phyloP scores from a whole-genome alignment of 2,888 invertebrate species.

The Drosophila aldrichi region DNA sequence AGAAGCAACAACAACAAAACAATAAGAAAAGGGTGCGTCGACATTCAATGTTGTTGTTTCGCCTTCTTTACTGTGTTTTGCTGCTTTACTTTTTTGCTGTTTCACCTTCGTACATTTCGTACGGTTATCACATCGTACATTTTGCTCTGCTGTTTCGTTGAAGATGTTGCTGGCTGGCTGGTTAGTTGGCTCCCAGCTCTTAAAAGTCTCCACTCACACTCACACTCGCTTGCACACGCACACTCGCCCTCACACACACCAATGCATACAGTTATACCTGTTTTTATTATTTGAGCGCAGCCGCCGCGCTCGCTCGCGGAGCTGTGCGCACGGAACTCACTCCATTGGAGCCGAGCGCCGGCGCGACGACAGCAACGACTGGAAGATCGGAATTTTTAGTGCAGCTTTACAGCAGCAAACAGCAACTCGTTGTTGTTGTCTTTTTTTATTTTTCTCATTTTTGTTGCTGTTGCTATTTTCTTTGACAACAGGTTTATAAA shows the following conservation, averaged over 20 bases:
- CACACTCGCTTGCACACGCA: slow-evolving; percentile 24
- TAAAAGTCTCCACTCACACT: slow-evolving; percentile 61
- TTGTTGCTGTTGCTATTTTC: slow-evolving; percentile 44
- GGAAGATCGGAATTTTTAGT: slow-evolving; percentile 79
- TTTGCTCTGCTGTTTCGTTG: slow-evolving; percentile 65
- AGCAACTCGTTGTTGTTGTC: slow-evolving; percentile 24
- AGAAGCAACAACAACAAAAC: slow-evolving; percentile 40
- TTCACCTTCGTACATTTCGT: slow-evolving; percentile 67
- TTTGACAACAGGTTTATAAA: slow-evolving; percentile 71
- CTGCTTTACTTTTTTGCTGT: slow-evolving; percentile 70
- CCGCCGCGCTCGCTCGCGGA: slow-evolving; percentile 36
- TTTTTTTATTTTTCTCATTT: slow-evolving; percentile 9
- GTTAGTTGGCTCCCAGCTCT: slow-evolving; percentile 40
- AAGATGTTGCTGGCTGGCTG: slow-evolving; percentile 56
- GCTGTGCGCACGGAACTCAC: slow-evolving; percentile 38
- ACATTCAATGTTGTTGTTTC: slow-evolving; percentile 56
- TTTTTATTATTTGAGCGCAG: slow-evolving; percentile 58
- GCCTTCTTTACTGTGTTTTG: slow-evolving; percentile 52
- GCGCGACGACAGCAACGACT: slow-evolving; percentile 55
- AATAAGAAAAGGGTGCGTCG: slow-evolving; percentile 76
- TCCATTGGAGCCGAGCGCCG: slow-evolving; percentile 63
- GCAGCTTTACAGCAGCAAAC: slow-evolving; percentile 49
- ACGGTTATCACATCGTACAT: slow-evolving; percentile 66
- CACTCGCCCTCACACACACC: slow-evolving; percentile 37
- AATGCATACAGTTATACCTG: slow-evolving; percentile 66